Percentiles rank a stretch among this genome's conserved stretches.
phyloP scores from a whole-genome alignment of 2,113 vertebrate species.

The Mellivora capensis region DNA sequence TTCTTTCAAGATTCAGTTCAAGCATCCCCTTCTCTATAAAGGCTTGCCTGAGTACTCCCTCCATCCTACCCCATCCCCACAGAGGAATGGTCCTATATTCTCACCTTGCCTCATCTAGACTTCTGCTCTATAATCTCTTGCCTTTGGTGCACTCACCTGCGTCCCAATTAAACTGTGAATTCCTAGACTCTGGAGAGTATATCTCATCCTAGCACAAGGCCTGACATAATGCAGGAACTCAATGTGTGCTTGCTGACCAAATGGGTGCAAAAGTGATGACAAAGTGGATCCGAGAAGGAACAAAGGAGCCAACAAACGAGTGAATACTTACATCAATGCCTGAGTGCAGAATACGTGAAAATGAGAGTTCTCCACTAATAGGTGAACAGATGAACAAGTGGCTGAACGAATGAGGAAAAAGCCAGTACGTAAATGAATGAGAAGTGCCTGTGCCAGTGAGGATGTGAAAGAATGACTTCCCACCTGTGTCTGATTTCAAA shows the following conservation, averaged over 20 bases:
- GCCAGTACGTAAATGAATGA: background rate
- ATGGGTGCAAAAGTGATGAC: slow-evolving; percentile 29
- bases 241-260: background rate
- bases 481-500: slow-evolving; percentile 17
- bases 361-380: background rate
- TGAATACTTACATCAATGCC: background rate
- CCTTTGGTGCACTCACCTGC: background rate
- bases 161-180: slow-evolving; percentile 9
- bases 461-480: background rate
- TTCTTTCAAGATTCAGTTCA: slow-evolving; percentile 15
- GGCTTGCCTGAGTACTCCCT: background rate
- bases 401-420: background rate
- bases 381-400: background rate
- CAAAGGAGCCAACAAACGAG: background rate
- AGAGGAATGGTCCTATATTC: background rate
- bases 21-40: background rate
- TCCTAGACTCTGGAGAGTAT: background rate
- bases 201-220: background rate
- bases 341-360: background rate
- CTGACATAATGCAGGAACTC: background rate
- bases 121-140: background rate
- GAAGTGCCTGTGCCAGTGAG: background rate
- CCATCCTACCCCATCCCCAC: background rate
- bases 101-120: background rate
- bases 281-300: slow-evolving; percentile 1